Base-by-base conservation (phyloP, 1,140 invertebrate species). In the Heliconius himera region DNA sequence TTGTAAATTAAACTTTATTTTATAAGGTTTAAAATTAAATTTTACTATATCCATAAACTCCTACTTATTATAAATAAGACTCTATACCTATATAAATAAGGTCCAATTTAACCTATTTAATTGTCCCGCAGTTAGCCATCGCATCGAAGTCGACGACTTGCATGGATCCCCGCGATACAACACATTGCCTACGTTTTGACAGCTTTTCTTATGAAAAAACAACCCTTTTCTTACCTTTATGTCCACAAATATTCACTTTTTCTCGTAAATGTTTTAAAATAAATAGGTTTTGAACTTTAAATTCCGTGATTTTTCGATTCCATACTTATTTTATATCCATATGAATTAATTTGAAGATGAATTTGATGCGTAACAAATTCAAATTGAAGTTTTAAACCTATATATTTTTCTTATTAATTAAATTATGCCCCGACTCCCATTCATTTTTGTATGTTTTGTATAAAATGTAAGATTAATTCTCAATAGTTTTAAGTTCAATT, bases 121-220 rank as follows among this genome's bases (percentile, higher is more conserved):
- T 51, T 76, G 51, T 79, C 80, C 80, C 80, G 41, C 82, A 81
- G 80, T 74, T 84, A 77, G 74, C 76, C 79, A 76, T 79, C 80
- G 79, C 80, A 81, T 74, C 82, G 80, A 77, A 79, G 75, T 80
- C 82, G 56, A 77, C 79, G 75, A 82, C 82, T 81, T 81, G 83
- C 83, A 84, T 81, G 83, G 83, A 84, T 73, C 60, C 81, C 83
- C 79, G 73, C 79, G 72, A 11, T 29, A 29, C 60, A 66, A 66
- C 60, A 29, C 60, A 66, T 13, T 66, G 60, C 60, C 60, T 66
- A 38, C 73, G 38, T 54, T 26, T 51, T 70, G 46, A 71, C 70
- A 72, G 41, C 18, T 77, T 51, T 29, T 29, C 60, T 66, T 66
- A n/a, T 66, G 13, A 46, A 66, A 66, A 66, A 66, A 66, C 11